phyloP scores from a whole-genome alignment of 2,113 vertebrate genomes.

The Mugil cephalus region DNA sequence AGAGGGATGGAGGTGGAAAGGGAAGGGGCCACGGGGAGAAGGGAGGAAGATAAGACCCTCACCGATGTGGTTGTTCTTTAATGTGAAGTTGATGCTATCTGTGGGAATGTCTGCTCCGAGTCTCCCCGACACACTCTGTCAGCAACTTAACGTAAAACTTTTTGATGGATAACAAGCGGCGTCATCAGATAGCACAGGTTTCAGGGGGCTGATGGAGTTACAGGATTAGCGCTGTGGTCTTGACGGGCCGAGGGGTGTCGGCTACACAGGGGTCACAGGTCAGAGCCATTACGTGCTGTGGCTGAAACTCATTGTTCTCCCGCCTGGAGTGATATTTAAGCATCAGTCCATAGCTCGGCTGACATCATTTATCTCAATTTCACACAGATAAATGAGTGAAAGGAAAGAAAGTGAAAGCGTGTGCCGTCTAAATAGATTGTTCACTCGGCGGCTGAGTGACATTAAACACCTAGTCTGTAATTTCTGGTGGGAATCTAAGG shows the following conservation, averaged over 20 bases:
- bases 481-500: no score
- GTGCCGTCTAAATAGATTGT: no score
- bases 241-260: slow-evolving; percentile 22
- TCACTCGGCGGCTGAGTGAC: no score
- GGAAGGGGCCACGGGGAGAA: slow-evolving; percentile 21
- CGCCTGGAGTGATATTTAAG: neutral
- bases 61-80: neutral
- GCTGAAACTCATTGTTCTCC: neutral
- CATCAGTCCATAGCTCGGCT: no score
- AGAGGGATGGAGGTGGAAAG: neutral
- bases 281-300: neutral
- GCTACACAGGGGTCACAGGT: slow-evolving; percentile 33
- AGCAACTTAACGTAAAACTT: neutral
- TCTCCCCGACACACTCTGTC: slow-evolving; percentile 8
- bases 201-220: slow-evolving; percentile 11
- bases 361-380: no score
- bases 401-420: no score
- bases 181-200: slow-evolving; percentile 18
- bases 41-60: slow-evolving; percentile 11
- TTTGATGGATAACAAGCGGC: slow-evolving; percentile 37
- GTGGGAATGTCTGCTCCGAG: slow-evolving; percentile 24
- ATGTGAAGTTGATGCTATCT: slow-evolving; percentile 39
- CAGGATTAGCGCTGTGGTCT: slow-evolving; percentile 18
- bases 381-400: no score
- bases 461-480: no score